phyloP scores from a whole-genome alignment of 37 sponge, comb jelly and placozoan genomes.

The Corticium candelabrum region DNA sequence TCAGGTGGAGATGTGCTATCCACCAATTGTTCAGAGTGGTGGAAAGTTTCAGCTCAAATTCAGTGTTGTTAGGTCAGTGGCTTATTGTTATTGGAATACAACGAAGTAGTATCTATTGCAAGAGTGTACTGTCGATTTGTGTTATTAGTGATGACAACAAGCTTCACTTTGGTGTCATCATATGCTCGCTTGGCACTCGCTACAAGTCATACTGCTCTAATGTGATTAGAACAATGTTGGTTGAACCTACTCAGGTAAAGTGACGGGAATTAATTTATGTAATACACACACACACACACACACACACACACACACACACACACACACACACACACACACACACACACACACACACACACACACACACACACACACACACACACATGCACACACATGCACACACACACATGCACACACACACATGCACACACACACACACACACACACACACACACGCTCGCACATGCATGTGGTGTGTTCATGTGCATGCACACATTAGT shows the following conservation, averaged over 20 bases:
- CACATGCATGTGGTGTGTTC: too few species aligned
- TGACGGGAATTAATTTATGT: background rate
- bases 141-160: constrained; percentile 56
- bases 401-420: too few species aligned
- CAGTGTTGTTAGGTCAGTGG: constrained; percentile 60
- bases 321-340: background rate
- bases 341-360: background rate
- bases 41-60: constrained; percentile 87
- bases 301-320: background rate
- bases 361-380: too few species aligned
- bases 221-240: constrained; percentile 84
- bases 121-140: background rate
- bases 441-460: background rate
- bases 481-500: background rate
- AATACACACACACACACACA: background rate
- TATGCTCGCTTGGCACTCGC: constrained; percentile 74
- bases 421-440: too few species aligned
- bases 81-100: background rate
- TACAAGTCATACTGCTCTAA: constrained; percentile 94
- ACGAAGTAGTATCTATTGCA: background rate
- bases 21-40: constrained; percentile 91
- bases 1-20: constrained; percentile 77
- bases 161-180: constrained; percentile 82
- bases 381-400: too few species aligned
- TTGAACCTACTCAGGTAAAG: constrained; percentile 75